Conservation (phyloP, 2,888 invertebrate species). For the Drosophila gaucha region DNA sequence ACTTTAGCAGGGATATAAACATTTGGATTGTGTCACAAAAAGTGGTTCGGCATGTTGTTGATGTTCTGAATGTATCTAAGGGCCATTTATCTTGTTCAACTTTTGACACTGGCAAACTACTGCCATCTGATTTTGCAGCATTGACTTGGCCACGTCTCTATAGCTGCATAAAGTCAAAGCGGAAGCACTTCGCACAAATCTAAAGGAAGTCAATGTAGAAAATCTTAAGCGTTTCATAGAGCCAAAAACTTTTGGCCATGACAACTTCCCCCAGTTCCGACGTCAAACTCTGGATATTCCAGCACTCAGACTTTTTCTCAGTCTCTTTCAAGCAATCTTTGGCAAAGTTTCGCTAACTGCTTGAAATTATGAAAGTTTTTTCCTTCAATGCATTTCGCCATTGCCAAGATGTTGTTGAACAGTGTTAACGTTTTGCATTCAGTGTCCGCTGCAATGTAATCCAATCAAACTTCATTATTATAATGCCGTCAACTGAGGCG, state of each 20-base stretch:
- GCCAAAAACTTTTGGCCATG: conserved; percentile 71
- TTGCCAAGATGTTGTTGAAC: conserved; percentile 59
- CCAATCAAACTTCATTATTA: conserved; percentile 77
- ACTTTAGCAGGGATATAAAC: conserved; percentile 37
- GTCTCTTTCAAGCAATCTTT: conserved; percentile 15
- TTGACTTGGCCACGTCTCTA: conserved; percentile 28
- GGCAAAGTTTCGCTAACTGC: conserved; percentile 65
- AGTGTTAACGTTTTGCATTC: conserved; percentile 76
- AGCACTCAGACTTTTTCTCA: too few species aligned
- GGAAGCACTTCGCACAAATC: conserved; percentile 65
- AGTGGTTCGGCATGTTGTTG: conserved; percentile 44
- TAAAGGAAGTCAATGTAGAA: conserved; percentile 72
- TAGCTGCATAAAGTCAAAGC: conserved; percentile 39
- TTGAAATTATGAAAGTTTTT: conserved; percentile 75
- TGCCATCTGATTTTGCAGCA: conserved; percentile 64
- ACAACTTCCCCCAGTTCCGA: conserved; percentile 72
- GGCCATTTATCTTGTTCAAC: conserved; percentile 74
- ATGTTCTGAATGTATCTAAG: conserved; percentile 48
- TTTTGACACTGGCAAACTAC: conserved; percentile 65
- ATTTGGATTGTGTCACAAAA: conserved; percentile 41
- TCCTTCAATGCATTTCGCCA: conserved; percentile 54
- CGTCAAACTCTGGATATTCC: conserved; percentile 64
- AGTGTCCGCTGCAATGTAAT: conserved; percentile 74
- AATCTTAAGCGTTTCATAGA: conserved; percentile 74
- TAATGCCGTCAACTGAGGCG: conserved; percentile 73